These are phyloP conservation scores for Mythimna pallens DNA, from an alignment of 2,888 invertebrate genomes.

Conservation along the genomic window DNA sequence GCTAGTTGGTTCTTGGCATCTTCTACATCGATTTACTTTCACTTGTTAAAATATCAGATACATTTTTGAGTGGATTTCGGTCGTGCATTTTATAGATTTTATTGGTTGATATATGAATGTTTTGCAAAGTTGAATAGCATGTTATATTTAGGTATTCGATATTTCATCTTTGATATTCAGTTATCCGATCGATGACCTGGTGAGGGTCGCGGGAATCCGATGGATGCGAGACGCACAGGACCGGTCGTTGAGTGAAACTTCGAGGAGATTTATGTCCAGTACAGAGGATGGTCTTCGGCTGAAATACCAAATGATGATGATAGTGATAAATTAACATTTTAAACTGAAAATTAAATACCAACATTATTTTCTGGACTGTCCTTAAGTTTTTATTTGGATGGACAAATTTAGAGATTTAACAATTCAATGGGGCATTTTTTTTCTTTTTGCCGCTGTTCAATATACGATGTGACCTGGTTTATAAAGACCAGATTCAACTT, in stretches of 20 bases:
- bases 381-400: rapidly evolving
- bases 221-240: no score
- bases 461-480: neutral
- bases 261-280: no score
- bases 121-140: neutral
- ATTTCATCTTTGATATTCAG: conserved; percentile 3
- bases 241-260: no score
- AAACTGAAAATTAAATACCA: neutral
- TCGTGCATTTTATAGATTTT: conserved; percentile 25
- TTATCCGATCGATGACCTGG: no score
- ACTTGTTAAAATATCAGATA: conserved; percentile 48
- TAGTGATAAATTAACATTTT: neutral
- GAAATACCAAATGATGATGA: no score
- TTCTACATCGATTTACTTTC: conserved; percentile 58
- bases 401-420: neutral
- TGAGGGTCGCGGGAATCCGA: no score
- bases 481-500: neutral
- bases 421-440: no score
- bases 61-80: conserved; percentile 31
- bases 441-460: no score
- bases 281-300: no score
- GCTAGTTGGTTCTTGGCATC: conserved; percentile 58
- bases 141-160: neutral
- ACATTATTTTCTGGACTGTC: neutral
- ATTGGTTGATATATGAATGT: neutral